Percentiles rank a stretch among this genome's conserved stretches.
Evolutionary conservation across 2,113 vertebrate species (phyloP).

Genomic region (Eulemur macaco): DNA sequence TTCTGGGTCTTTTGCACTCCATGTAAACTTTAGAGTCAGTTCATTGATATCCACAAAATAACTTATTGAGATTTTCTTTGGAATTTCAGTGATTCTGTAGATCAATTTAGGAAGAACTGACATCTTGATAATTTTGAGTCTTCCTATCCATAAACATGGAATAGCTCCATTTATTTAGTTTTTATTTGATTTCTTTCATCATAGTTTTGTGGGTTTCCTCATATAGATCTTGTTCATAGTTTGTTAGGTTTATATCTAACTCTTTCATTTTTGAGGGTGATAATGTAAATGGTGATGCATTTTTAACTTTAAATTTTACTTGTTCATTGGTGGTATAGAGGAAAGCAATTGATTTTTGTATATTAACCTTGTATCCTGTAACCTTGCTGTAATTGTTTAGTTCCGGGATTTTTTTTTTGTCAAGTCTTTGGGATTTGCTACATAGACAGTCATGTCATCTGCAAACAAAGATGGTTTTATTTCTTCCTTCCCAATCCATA

Average conservation of each 20-base stretch:
- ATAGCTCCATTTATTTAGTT: background rate
- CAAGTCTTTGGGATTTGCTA: background rate
- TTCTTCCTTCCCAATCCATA: background rate
- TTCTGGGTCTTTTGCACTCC: background rate
- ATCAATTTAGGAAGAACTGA: background rate
- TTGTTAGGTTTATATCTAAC: background rate
- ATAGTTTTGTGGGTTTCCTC: background rate
- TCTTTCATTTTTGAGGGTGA: background rate
- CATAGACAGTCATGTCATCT: background rate
- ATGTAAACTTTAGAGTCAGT: background rate
- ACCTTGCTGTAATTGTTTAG: background rate
- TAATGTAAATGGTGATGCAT: background rate
- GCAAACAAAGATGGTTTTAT: background rate
- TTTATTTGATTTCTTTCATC: background rate
- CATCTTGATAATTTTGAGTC: background rate
- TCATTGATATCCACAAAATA: background rate
- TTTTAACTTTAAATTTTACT: conserved; percentile 9
- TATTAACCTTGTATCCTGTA: background rate
- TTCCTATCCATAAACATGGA: background rate
- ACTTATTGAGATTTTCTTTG: background rate
- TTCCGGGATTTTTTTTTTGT: background rate
- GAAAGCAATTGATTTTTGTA: background rate
- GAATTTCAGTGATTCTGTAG: background rate
- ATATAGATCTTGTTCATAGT: background rate
- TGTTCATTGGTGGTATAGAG: background rate